Evolutionary conservation across 1,140 invertebrate genomes (phyloP).

Genomic region (Meloidogyne floridensis): DNA sequence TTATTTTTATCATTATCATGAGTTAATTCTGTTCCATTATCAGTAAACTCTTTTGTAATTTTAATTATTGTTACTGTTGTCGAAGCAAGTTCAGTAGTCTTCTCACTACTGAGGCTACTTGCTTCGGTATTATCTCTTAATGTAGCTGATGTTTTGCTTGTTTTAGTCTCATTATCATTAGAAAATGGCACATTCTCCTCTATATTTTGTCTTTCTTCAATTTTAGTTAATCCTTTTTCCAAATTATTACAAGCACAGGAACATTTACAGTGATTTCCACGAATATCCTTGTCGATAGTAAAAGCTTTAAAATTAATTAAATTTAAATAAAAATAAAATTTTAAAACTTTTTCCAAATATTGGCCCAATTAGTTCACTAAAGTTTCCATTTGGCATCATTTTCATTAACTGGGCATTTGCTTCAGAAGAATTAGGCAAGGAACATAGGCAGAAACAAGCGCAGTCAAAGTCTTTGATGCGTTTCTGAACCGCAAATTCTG

Average conservation of each 20-base stretch:
- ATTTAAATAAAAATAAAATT: not conserved
- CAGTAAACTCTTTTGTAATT: too few relatives aligned
- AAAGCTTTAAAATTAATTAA: slow-evolving; percentile 7
- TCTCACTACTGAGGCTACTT: too few relatives aligned
- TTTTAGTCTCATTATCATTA: not conserved
- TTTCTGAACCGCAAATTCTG: slow-evolving; percentile 23
- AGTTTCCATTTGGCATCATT: not conserved
- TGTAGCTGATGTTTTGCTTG: not conserved
- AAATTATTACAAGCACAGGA: slow-evolving; percentile 23
- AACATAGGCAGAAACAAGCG: slow-evolving; percentile 24
- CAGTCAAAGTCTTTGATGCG: slow-evolving; percentile 23
- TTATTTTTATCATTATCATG: too few relatives aligned
- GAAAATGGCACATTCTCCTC: not conserved
- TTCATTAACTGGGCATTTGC: slow-evolving; percentile 3
- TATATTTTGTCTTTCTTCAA: slow-evolving; percentile 1
- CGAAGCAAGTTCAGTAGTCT: too few relatives aligned
- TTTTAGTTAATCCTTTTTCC: slow-evolving; percentile 6
- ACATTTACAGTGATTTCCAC: slow-evolving; percentile 27
- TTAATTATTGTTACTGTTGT: too few relatives aligned
- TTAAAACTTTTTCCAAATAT: not conserved
- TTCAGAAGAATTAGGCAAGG: slow-evolving; percentile 7
- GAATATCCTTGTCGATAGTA: slow-evolving; percentile 22
- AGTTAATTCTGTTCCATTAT: too few relatives aligned
- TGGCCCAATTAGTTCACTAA: not conserved
- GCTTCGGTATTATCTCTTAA: too few relatives aligned